These are phyloP conservation scores for Eupleurogrammus muticus DNA, from an alignment of 2,797 vertebrate genomes.

Conservation along the genomic window DNA sequence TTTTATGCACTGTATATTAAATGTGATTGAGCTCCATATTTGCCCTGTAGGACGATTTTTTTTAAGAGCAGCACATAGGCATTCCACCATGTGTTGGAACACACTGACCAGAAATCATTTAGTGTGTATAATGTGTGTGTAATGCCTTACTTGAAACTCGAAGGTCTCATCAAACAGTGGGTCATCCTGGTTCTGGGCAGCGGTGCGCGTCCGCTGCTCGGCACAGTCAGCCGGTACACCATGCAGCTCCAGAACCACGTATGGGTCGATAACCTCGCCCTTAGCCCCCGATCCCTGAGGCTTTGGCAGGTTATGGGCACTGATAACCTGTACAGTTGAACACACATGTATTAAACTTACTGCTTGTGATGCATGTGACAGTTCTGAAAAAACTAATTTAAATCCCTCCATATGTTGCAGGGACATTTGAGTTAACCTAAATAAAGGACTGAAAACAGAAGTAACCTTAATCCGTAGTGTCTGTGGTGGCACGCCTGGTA, in stretches of 20 bases:
- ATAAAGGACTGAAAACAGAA: background rate
- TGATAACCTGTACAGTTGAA: conserved; percentile 86
- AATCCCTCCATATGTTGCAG: background rate
- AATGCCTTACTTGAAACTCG: conserved; percentile 89
- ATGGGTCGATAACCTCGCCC: conserved; percentile 97
- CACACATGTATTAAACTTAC: background rate
- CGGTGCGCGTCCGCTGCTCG: conserved; percentile 96
- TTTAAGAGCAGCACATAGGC: background rate
- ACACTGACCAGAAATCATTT: no score
- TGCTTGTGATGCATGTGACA: no score
- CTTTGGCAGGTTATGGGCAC: conserved; percentile 97
- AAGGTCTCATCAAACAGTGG: conserved; percentile 98
- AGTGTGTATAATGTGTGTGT: no score
- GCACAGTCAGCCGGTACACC: conserved; percentile 96
- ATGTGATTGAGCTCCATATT: background rate
- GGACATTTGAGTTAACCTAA: background rate
- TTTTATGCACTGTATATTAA: background rate
- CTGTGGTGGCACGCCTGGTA: conserved; percentile 95
- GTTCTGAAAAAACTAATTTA: background rate
- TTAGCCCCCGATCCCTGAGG: conserved; percentile 97
- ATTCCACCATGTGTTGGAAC: background rate
- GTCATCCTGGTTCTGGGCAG: conserved; percentile 96
- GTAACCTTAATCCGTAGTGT: conserved; percentile 91
- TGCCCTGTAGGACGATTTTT: background rate
- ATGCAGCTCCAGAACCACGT: conserved; percentile 96